Conservation (phyloP, 2,113 vertebrate species). For the Canis aureus region DNA sequence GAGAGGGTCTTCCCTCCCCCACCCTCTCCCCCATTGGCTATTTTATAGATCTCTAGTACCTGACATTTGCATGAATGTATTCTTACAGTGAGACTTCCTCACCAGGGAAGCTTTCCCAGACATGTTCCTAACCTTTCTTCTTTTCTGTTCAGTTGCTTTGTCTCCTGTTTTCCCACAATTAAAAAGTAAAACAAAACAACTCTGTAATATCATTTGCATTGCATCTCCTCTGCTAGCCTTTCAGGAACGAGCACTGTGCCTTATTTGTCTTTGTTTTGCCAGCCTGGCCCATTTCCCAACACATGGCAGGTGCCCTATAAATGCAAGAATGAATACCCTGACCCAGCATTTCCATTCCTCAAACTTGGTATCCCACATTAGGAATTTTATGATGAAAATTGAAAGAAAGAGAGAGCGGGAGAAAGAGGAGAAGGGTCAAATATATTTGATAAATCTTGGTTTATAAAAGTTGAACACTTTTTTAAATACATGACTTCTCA, state of each 20-base stretch:
- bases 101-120: not conserved
- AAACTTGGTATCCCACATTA: not conserved
- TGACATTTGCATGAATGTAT: not conserved
- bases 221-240: not conserved
- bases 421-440: not conserved
- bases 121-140: not conserved
- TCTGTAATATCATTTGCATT: not conserved
- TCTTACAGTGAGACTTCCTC: not conserved
- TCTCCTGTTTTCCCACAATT: constrained; percentile 22
- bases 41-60: not conserved
- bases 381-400: not conserved
- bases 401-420: not conserved
- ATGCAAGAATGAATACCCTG: constrained; percentile 24
- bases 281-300: constrained; percentile 18
- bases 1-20: not conserved
- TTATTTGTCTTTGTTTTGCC: constrained; percentile 40
- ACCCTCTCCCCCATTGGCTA: not conserved
- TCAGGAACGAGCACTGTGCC: not conserved
- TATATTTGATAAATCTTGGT: not conserved
- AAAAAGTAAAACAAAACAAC: constrained; percentile 25
- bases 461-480: constrained; percentile 32
- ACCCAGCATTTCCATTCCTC: not conserved
- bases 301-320: not conserved
- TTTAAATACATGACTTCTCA: not conserved
- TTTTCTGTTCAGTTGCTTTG: constrained; percentile 20